Conservation (phyloP, 1,140 invertebrate species). For the Drosophila serrata region DNA sequence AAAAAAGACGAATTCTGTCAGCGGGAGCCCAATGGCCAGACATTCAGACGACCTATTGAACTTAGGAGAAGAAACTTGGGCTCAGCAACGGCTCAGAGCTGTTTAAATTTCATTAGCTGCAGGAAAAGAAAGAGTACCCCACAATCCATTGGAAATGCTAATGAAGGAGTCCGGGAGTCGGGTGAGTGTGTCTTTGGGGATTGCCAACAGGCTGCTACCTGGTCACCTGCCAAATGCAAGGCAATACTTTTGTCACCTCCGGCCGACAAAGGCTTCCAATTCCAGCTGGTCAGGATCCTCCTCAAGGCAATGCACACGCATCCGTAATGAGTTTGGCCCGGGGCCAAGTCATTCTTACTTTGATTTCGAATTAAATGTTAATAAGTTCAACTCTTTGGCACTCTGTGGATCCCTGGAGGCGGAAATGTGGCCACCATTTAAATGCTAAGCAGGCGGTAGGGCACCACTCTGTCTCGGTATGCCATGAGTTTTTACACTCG, state of each 20-base stretch:
- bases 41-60: constrained; percentile 70
- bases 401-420: constrained; percentile 33
- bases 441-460: constrained; percentile 68
- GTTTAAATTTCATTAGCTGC: constrained; percentile 68
- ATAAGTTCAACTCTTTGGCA: constrained; percentile 70
- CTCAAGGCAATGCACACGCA: constrained; percentile 45
- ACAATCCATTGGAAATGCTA: constrained; percentile 56
- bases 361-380: constrained; percentile 82
- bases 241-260: constrained; percentile 51
- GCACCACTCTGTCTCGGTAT: constrained; percentile 60
- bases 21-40: constrained; percentile 56
- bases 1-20: constrained; percentile 59
- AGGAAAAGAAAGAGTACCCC: constrained; percentile 16
- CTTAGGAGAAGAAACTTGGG: constrained; percentile 15
- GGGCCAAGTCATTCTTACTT: constrained; percentile 49
- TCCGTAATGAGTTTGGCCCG: constrained; percentile 59
- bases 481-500: constrained; percentile 14
- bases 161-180: constrained; percentile 41
- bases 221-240: constrained; percentile 68
- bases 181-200: constrained; percentile 31
- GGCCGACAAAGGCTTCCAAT: constrained; percentile 26
- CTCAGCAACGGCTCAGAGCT: constrained; percentile 30
- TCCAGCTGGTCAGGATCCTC: constrained; percentile 28
- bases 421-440: constrained; percentile 76
- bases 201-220: constrained; percentile 31